Evolutionary conservation across 1,140 invertebrate species (phyloP).

Genomic region (Sweltsa coloradensis): DNA sequence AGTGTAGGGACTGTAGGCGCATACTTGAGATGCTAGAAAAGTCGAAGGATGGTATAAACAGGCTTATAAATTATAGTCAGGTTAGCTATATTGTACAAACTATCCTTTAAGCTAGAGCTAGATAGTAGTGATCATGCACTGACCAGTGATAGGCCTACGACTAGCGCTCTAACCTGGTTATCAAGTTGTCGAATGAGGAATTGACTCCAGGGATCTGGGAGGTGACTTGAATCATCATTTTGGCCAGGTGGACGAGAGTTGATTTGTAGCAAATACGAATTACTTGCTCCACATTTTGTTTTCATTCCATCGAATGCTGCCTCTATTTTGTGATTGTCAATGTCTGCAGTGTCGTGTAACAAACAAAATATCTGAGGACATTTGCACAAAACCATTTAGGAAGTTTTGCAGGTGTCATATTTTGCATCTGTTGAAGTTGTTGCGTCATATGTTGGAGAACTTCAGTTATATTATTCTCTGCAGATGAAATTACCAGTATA

Average conservation of each 20-base stretch:
- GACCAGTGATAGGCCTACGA: neutral
- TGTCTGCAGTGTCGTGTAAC: conserved; percentile 67
- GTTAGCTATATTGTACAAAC: too few relatives aligned
- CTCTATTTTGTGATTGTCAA: conserved; percentile 59
- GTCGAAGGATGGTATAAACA: too few relatives aligned
- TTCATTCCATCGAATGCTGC: conserved; percentile 71
- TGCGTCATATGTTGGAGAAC: conserved; percentile 62
- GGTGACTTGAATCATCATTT: conserved; percentile 37
- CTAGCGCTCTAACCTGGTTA: neutral
- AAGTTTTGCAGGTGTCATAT: conserved; percentile 56
- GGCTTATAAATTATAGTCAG: too few relatives aligned
- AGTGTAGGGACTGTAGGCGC: too few relatives aligned
- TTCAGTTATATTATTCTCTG: conserved; percentile 67
- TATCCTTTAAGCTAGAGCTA: too few relatives aligned
- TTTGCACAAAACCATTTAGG: conserved; percentile 85
- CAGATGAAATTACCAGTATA: conserved; percentile 70
- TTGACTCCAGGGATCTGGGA: conserved; percentile 73
- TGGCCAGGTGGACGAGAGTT: conserved; percentile 59
- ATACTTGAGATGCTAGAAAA: too few relatives aligned
- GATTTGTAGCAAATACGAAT: conserved; percentile 78
- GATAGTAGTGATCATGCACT: too few relatives aligned
- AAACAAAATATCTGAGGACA: conserved; percentile 83
- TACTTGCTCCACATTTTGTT: conserved; percentile 65
- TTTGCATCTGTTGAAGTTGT: conserved; percentile 66
- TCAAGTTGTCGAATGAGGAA: conserved; percentile 52